These are phyloP conservation scores for Murina feae DNA, from an alignment of 2,113 vertebrate genomes.

Conservation along the genomic window DNA sequence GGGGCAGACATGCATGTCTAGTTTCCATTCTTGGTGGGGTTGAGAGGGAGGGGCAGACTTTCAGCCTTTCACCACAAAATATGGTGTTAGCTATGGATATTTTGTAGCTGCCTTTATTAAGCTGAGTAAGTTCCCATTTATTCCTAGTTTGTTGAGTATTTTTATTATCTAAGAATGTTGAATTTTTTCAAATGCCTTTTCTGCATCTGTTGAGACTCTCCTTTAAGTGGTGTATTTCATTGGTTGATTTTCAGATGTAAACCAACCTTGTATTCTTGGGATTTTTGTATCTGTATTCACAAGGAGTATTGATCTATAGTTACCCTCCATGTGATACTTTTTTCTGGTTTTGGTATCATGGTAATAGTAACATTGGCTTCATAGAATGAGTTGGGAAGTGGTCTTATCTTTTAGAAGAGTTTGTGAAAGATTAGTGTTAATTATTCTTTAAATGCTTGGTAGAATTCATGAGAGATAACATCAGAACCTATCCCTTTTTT, in stretches of 20 bases:
- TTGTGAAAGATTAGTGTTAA: neutral
- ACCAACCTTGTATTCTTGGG: neutral
- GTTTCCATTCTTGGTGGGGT: neutral
- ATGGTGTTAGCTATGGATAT: neutral
- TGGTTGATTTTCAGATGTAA: constrained; percentile 12
- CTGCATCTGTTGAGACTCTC: neutral
- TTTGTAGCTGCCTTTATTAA: neutral
- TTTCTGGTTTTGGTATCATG: constrained; percentile 3
- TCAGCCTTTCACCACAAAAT: neutral
- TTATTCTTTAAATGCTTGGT: neutral
- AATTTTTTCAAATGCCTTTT: constrained; percentile 18
- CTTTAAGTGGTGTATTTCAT: neutral
- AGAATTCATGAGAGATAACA: neutral
- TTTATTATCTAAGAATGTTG: neutral
- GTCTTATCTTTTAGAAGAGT: neutral
- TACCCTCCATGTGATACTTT: neutral
- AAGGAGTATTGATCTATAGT: neutral
- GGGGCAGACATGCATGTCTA: neutral
- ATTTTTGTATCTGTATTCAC: neutral
- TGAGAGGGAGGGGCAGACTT: neutral
- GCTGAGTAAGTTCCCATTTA: neutral
- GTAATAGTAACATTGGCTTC: neutral
- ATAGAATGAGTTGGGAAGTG: neutral
- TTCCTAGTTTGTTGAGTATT: neutral
- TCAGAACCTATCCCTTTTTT: neutral